Evolutionary conservation across 2,113 vertebrate genomes (phyloP).

Genomic region (Campylomormyrus tamandua): DNA sequence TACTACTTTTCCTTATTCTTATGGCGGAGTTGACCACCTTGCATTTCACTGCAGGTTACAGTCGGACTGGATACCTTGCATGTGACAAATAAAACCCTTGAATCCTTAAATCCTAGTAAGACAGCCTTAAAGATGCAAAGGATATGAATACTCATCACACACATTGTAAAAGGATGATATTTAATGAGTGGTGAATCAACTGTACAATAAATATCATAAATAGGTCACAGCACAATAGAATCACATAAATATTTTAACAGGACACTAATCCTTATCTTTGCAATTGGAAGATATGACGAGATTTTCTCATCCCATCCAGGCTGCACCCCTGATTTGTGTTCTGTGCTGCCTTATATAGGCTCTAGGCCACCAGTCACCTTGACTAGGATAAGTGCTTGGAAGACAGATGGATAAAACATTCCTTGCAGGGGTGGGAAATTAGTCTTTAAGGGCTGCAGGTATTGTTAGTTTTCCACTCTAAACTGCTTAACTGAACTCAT

Average conservation of each 20-base stretch:
- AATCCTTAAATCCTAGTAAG: neutral
- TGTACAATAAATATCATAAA: neutral
- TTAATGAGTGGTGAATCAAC: neutral
- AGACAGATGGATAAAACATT: constrained; percentile 6
- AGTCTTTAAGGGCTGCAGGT: neutral
- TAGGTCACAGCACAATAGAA: neutral
- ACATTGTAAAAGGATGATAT: neutral
- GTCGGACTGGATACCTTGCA: neutral
- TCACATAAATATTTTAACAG: neutral
- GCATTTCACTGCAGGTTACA: neutral
- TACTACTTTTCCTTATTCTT: neutral
- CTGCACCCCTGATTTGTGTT: neutral
- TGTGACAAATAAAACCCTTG: neutral
- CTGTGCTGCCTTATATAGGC: neutral
- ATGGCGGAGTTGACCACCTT: neutral
- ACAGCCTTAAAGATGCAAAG: neutral
- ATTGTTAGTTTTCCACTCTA: neutral
- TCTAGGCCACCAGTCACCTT: neutral
- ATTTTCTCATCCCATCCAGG: neutral
- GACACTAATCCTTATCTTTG: neutral
- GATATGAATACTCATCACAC: neutral
- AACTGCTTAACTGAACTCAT: neutral
- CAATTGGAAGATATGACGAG: neutral
- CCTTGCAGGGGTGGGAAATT: neutral
- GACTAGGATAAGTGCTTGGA: neutral